These are phyloP conservation scores for Syngnathus floridae DNA, from an alignment of 2,113 vertebrate species.

Conservation along the genomic window DNA sequence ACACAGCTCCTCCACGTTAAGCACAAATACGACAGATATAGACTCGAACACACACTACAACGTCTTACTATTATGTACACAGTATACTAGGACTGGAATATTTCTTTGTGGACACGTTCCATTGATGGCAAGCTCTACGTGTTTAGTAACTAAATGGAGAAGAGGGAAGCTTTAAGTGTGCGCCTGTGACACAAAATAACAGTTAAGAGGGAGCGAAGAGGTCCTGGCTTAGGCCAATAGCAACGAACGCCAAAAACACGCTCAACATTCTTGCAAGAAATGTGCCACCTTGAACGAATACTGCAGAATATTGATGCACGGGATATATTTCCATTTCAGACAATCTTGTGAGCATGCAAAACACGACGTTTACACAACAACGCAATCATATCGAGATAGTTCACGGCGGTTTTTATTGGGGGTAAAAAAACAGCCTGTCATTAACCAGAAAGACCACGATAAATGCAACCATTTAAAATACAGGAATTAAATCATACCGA, in stretches of 20 bases:
- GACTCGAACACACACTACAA: constrained; percentile 4
- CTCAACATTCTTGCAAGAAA: neutral
- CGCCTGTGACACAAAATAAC: neutral
- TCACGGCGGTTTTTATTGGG: neutral
- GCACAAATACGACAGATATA: constrained; percentile 17
- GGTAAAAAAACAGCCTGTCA: neutral
- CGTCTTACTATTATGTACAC: neutral
- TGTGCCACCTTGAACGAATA: neutral
- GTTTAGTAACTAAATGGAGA: neutral
- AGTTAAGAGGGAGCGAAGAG: neutral
- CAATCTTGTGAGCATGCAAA: neutral
- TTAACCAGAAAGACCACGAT: too few species aligned
- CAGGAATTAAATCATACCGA: neutral
- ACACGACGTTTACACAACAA: neutral
- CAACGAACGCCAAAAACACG: neutral
- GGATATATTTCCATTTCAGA: neutral
- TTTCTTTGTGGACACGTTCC: neutral
- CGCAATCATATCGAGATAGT: neutral
- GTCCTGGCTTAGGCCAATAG: neutral
- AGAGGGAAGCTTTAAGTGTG: neutral
- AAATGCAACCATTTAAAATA: neutral
- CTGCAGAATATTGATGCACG: too few species aligned
- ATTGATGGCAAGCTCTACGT: neutral
- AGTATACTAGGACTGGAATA: neutral
- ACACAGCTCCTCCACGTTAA: constrained; percentile 3